phyloP scores from a whole-genome alignment of 2,113 vertebrate genomes.

The Sander vitreus region DNA sequence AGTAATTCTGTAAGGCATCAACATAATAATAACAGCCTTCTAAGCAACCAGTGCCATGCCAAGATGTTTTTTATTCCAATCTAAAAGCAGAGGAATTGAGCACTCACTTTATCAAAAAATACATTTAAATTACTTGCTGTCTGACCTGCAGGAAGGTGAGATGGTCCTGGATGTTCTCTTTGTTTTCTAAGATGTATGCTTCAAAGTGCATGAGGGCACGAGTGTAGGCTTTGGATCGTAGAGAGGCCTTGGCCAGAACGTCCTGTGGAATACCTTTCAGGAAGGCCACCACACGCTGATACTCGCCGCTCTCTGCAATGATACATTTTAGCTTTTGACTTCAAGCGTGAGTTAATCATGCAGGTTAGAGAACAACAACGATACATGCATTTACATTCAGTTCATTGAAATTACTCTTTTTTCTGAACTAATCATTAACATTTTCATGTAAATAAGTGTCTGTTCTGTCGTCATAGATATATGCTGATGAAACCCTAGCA shows the following conservation, averaged over 20 bases:
- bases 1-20: no score
- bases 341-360: neutral
- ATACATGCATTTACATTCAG: neutral
- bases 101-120: neutral
- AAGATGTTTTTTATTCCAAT: neutral
- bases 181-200: slow-evolving; percentile 94
- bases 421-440: neutral
- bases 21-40: neutral
- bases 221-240: slow-evolving; percentile 97
- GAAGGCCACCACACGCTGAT: slow-evolving; percentile 92
- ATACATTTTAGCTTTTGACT: neutral
- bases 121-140: neutral
- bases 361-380: neutral
- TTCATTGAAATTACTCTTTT: neutral
- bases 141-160: slow-evolving; percentile 96
- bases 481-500: neutral
- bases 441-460: neutral
- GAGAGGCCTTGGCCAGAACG: slow-evolving; percentile 93
- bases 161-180: slow-evolving; percentile 95
- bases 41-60: neutral
- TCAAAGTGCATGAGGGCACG: slow-evolving; percentile 99
- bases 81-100: neutral
- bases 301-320: slow-evolving; percentile 85
- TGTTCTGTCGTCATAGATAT: neutral
- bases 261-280: slow-evolving; percentile 96